Evolutionary conservation across 2,113 vertebrate genomes (phyloP).

Genomic region (Cervus canadensis): DNA sequence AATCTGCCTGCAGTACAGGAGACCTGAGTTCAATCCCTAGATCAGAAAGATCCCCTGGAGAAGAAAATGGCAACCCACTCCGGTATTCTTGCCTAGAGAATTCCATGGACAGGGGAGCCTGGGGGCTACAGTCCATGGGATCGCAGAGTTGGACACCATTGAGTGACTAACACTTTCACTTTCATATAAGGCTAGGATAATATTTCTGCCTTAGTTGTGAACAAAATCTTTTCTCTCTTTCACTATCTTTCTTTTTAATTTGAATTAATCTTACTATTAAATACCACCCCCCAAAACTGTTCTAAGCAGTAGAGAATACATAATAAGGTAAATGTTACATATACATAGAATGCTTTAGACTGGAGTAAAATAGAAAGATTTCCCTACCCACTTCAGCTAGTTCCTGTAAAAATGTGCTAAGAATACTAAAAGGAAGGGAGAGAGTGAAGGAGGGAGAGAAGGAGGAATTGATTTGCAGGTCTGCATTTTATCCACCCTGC

Average conservation of each 20-base stretch:
- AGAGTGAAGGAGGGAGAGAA: accelerated
- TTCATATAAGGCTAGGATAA: not conserved
- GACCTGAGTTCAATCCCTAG: not conserved
- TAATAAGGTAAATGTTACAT: not conserved
- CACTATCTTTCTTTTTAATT: not conserved
- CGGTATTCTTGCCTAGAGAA: not conserved
- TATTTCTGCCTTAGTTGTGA: not conserved
- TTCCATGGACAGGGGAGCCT: not conserved
- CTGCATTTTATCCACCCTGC: not conserved
- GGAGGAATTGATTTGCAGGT: not conserved
- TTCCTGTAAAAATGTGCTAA: not conserved
- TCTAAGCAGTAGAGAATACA: not conserved
- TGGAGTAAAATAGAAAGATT: not conserved
- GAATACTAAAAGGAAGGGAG: not conserved
- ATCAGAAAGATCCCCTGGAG: not conserved
- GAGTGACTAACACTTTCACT: not conserved
- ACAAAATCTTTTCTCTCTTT: not conserved
- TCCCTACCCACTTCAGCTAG: not conserved
- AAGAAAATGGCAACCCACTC: not conserved
- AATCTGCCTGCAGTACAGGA: not conserved
- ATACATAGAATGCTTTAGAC: not conserved
- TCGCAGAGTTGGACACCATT: accelerated
- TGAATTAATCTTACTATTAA: not conserved
- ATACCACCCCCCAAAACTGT: not conserved
- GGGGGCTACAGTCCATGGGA: not conserved